Conservation (phyloP, 2,113 vertebrate species). For the Henicopernis longicauda region DNA sequence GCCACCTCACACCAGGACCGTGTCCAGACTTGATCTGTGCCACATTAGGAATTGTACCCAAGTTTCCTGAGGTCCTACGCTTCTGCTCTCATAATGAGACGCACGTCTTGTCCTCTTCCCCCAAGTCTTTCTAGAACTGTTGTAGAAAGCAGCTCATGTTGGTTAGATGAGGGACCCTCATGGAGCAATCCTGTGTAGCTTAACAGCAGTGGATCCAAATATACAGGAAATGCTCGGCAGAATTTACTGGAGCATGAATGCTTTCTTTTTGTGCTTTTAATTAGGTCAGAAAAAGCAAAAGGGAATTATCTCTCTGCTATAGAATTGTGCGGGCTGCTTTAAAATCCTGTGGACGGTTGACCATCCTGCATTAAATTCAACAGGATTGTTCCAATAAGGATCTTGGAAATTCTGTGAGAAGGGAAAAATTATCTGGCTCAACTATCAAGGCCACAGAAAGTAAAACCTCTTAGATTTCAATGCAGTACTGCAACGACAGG, state of each 20-base stretch:
- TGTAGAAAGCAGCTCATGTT: background rate
- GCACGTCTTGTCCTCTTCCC: fast-evolving
- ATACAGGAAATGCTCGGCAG: background rate
- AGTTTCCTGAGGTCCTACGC: background rate
- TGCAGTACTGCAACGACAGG: background rate
- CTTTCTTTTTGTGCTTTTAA: background rate
- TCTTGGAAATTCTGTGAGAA: background rate
- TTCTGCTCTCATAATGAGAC: background rate
- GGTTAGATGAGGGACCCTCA: background rate
- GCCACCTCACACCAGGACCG: background rate
- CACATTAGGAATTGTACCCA: background rate
- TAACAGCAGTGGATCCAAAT: background rate
- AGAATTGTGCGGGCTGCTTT: background rate
- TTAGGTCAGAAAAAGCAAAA: background rate
- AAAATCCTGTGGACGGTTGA: background rate
- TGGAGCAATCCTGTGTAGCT: background rate
- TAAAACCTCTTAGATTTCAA: background rate
- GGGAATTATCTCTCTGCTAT: background rate
- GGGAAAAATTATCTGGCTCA: background rate
- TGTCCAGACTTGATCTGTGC: background rate
- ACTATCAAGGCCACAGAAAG: background rate
- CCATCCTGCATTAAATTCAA: background rate
- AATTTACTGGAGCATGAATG: background rate
- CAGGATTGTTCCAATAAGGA: background rate
- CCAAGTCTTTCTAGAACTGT: background rate